Evolutionary conservation across 23 tunicate species (phyloP).

Genomic region (Halocynthia aurantium): DNA sequence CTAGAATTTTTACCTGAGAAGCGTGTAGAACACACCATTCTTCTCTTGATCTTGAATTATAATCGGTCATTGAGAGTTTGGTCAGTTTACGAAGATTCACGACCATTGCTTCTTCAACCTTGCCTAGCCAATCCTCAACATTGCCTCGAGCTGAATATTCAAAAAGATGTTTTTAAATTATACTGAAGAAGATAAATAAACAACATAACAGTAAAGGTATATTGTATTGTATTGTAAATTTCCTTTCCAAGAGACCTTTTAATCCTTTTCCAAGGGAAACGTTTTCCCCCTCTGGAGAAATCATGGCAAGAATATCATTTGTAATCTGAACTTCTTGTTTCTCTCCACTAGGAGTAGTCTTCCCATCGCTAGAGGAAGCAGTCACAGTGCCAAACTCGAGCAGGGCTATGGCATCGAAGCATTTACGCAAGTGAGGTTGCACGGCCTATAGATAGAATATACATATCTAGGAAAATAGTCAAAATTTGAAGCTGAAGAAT

Average conservation of each 20-base stretch:
- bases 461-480: background rate
- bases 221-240: background rate
- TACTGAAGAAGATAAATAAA: background rate
- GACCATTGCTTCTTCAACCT: constrained; percentile 99
- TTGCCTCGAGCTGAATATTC: constrained; percentile 86
- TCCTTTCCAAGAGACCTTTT: constrained; percentile 46
- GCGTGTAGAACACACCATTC: constrained; percentile 91
- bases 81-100: constrained; percentile 89
- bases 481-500: background rate
- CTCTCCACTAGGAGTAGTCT: constrained; percentile 83
- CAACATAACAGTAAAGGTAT: background rate
- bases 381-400: constrained; percentile 92
- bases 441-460: constrained; percentile 49
- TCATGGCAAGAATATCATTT: constrained; percentile 97
- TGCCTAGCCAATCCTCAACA: constrained; percentile 99
- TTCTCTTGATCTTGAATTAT: constrained; percentile 56
- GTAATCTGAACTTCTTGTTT: constrained; percentile 67
- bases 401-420: constrained; percentile 96
- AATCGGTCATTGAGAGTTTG: constrained; percentile 76
- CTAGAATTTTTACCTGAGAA: constrained; percentile 37
- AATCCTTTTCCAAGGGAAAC: constrained; percentile 97
- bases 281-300: constrained; percentile 93
- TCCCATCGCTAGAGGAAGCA: constrained; percentile 50
- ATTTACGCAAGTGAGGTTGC: constrained; percentile 97
- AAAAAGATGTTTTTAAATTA: background rate